Percentiles rank a stretch among this genome's conserved stretches.
Evolutionary conservation across 2,888 invertebrate genomes (phyloP).

Genomic region (Pseudococcus viburni): DNA sequence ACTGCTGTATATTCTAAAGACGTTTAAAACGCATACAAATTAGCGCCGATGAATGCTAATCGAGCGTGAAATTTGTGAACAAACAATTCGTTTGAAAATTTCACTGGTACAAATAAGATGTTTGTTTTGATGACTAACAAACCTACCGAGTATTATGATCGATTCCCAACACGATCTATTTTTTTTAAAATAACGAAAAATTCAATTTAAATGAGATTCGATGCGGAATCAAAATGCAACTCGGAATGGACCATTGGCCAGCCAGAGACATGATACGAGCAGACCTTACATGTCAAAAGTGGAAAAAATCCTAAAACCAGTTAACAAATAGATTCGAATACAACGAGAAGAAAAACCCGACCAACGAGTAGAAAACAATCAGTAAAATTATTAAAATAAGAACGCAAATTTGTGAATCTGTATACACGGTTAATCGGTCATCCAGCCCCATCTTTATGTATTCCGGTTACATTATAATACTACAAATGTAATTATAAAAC

Average conservation of each 20-base stretch:
- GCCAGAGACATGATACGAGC: conserved; percentile 18
- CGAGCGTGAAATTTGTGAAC: neutral
- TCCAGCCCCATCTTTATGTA: conserved; percentile 28
- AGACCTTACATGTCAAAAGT: neutral
- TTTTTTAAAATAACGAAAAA: too few relatives aligned
- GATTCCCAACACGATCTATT: too few relatives aligned
- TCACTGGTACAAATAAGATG: neutral
- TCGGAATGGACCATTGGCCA: neutral
- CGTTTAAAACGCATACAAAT: neutral
- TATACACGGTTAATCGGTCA: conserved; percentile 53
- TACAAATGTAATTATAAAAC: conserved; percentile 58
- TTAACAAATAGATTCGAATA: neutral
- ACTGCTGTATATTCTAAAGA: neutral
- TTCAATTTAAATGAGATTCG: too few relatives aligned
- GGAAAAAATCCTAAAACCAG: conserved; percentile 30
- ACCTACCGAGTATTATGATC: neutral
- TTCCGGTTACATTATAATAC: conserved; percentile 52
- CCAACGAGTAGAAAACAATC: conserved; percentile 49
- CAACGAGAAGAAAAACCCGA: neutral
- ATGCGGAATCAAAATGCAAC: too few relatives aligned
- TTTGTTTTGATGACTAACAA: too few relatives aligned
- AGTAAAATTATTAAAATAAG: conserved; percentile 56
- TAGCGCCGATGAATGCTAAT: neutral
- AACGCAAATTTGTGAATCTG: conserved; percentile 52
- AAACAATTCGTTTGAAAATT: conserved; percentile 1